phyloP scores from a whole-genome alignment of 2,888 invertebrate genomes.

The Julus scandinavius region DNA sequence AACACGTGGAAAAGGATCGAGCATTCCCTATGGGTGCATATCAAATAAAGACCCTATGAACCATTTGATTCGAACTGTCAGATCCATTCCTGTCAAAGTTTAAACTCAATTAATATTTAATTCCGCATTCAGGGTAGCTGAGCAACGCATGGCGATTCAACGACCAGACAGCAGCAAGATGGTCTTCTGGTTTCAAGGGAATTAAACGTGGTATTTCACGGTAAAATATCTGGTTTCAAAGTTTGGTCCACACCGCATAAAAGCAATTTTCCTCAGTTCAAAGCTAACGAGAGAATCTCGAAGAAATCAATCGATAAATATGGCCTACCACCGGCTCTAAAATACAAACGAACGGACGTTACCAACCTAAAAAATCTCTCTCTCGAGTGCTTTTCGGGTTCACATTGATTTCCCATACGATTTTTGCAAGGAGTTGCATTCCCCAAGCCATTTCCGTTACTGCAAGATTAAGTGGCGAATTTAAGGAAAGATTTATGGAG shows the following conservation, averaged over 20 bases:
- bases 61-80: slow-evolving; percentile 15
- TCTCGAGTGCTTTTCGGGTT: slow-evolving; percentile 8
- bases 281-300: slow-evolving; percentile 5
- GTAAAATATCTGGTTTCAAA: slow-evolving; percentile 26
- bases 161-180: neutral
- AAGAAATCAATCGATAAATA: slow-evolving; percentile 42
- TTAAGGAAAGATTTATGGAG: neutral
- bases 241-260: slow-evolving; percentile 30
- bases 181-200: neutral
- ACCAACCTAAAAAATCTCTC: slow-evolving; percentile 2
- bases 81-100: neutral
- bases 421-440: neutral
- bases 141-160: neutral
- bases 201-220: slow-evolving; percentile 25
- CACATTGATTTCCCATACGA: slow-evolving; percentile 38
- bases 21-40: neutral
- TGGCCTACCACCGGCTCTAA: slow-evolving; percentile 21
- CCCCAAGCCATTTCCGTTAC: neutral
- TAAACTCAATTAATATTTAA: slow-evolving; percentile 33
- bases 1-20: neutral
- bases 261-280: slow-evolving; percentile 22
- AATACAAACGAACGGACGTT: slow-evolving; percentile 42
- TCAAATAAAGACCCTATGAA: neutral
- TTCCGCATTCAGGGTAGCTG: neutral
- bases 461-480: neutral